phyloP scores from a whole-genome alignment of 2,888 invertebrate species.

The Eristalinus sepulchralis region DNA sequence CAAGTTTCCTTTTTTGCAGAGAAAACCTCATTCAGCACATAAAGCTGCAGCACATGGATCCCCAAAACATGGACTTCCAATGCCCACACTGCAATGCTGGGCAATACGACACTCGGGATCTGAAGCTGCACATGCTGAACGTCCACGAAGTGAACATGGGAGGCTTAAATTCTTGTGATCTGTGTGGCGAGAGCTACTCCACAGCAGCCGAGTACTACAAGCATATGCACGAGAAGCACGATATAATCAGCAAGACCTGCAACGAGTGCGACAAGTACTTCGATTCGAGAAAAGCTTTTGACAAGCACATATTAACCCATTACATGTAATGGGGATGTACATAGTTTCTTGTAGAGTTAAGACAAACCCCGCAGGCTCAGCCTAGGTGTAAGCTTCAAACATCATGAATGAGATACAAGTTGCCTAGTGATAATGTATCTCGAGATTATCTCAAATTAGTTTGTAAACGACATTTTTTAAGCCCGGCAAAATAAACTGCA shows the following conservation, averaged over 20 bases:
- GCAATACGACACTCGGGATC: slow-evolving; percentile 66
- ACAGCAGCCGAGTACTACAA: slow-evolving; percentile 61
- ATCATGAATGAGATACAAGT: neutral
- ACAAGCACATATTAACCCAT: slow-evolving; percentile 68
- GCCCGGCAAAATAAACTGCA: slow-evolving; percentile 7
- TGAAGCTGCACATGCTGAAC: slow-evolving; percentile 66
- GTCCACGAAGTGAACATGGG: slow-evolving; percentile 60
- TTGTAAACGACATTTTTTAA: slow-evolving; percentile 9
- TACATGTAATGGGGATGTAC: slow-evolving; percentile 51
- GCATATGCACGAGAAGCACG: slow-evolving; percentile 69
- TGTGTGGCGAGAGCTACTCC: slow-evolving; percentile 52
- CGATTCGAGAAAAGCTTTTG: slow-evolving; percentile 64
- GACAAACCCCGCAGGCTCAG: neutral
- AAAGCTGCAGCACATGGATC: slow-evolving; percentile 61
- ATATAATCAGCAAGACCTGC: slow-evolving; percentile 68
- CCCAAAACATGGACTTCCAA: slow-evolving; percentile 63
- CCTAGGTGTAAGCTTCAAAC: neutral
- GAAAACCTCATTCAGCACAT: slow-evolving; percentile 68
- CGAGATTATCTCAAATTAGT: slow-evolving; percentile 12
- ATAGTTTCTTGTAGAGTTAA: neutral
- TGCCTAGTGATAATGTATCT: neutral
- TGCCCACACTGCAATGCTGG: slow-evolving; percentile 59
- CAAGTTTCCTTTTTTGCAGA: slow-evolving; percentile 32
- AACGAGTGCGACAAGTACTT: slow-evolving; percentile 70
- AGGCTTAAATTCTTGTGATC: slow-evolving; percentile 66